A percentile compares a stretch with the other conserved stretches of the same genome.
Evolutionary conservation across 2,888 invertebrate genomes (phyloP).

Genomic region (Plusia festucae): DNA sequence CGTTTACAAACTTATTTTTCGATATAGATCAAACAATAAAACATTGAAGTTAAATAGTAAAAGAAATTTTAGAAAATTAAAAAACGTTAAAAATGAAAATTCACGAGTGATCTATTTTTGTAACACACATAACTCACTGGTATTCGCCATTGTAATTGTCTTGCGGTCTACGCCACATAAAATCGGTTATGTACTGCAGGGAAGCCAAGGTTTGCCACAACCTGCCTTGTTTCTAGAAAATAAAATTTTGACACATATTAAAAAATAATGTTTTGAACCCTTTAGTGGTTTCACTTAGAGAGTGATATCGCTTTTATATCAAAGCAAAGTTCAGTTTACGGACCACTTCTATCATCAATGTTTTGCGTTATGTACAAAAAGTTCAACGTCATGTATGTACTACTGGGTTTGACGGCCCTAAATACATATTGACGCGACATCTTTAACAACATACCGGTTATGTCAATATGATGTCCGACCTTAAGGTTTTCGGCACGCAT

Average conservation of each 20-base stretch:
- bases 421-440: not conserved
- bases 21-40: no score
- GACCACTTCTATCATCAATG: no score
- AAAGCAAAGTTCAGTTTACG: not conserved
- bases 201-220: not conserved
- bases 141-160: conserved; percentile 35
- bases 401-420: conserved; percentile 1
- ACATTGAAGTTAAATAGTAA: no score
- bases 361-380: not conserved
- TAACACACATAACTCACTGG: conserved; percentile 9
- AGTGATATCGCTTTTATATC: not conserved
- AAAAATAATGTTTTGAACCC: not conserved
- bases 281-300: not conserved
- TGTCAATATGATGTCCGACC: conserved; percentile 7
- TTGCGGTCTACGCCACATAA: conserved; percentile 26
- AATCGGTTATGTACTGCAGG: conserved; percentile 8
- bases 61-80: not conserved
- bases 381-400: not conserved
- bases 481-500: conserved; percentile 4
- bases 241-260: not conserved
- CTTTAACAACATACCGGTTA: conserved; percentile 14
- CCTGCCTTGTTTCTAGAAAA: not conserved
- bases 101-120: conserved; percentile 17
- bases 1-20: no score
- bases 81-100: conserved; percentile 4